phyloP scores from a whole-genome alignment of 2,888 invertebrate species.

The Portevinia maculata region DNA sequence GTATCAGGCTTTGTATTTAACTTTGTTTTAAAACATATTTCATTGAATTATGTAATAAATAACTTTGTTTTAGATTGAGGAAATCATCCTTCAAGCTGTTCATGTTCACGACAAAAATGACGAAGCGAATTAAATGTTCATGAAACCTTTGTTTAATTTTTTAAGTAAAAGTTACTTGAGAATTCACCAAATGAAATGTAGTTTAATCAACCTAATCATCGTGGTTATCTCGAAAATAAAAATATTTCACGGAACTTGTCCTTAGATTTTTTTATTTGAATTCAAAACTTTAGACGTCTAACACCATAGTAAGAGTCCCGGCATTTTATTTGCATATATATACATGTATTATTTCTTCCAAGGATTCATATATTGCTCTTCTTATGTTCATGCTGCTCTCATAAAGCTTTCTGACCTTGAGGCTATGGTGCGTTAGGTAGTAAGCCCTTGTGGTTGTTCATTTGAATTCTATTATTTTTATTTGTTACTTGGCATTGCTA shows the following conservation, averaged over 20 bases:
- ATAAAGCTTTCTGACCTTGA: constrained; percentile 6
- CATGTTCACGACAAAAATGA: constrained; percentile 61
- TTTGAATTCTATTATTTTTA: background rate
- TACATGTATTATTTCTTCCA: background rate
- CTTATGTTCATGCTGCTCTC: background rate
- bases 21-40: background rate
- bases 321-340: constrained; percentile 9
- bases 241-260: no score
- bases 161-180: constrained; percentile 2
- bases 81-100: constrained; percentile 81
- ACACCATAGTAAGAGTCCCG: constrained; percentile 13
- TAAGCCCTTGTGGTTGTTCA: background rate
- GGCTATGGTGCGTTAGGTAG: background rate
- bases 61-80: constrained; percentile 78
- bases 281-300: constrained; percentile 13
- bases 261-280: background rate
- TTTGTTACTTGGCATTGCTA: background rate
- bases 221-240: background rate
- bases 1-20: constrained; percentile 78
- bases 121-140: background rate
- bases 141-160: no score
- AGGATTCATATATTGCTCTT: background rate
- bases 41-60: background rate
- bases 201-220: background rate
- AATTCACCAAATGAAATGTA: constrained; percentile 16